A percentile compares a stretch with the other conserved stretches of the same genome.
phyloP scores from a whole-genome alignment of 2,113 vertebrate species.

The Rhinoderma darwinii region DNA sequence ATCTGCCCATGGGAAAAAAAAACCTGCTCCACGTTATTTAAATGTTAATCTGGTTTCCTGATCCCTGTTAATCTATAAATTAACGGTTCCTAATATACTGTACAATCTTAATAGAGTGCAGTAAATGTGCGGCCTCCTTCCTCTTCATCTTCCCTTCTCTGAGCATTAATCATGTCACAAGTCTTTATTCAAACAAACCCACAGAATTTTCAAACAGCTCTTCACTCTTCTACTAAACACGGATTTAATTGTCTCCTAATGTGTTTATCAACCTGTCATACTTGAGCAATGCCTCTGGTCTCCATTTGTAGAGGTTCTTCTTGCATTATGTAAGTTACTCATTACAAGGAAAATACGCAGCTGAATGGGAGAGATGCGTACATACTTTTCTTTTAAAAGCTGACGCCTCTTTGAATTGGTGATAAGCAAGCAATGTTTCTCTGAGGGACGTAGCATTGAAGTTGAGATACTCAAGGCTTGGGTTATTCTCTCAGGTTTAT shows the following conservation, averaged over 20 bases:
- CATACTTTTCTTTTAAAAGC: neutral
- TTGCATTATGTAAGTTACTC: slow-evolving; percentile 18
- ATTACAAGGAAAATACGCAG: neutral
- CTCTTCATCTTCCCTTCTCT: slow-evolving; percentile 22
- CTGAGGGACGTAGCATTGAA: neutral
- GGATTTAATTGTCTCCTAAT: slow-evolving; percentile 47
- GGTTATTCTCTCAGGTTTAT: neutral
- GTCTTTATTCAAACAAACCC: slow-evolving; percentile 47
- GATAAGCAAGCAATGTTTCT: neutral
- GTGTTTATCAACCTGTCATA: slow-evolving; percentile 53
- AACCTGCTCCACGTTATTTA: slow-evolving; percentile 20
- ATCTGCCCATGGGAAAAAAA: neutral
- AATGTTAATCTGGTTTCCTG: slow-evolving; percentile 23
- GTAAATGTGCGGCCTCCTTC: slow-evolving; percentile 24
- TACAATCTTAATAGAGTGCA: slow-evolving; percentile 26
- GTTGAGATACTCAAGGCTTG: neutral
- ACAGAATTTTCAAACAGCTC: slow-evolving; percentile 40
- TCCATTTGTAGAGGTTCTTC: slow-evolving; percentile 27
- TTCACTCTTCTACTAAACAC: slow-evolving; percentile 36
- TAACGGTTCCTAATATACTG: slow-evolving; percentile 11
- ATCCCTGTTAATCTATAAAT: slow-evolving; percentile 36
- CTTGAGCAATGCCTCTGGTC: slow-evolving; percentile 41
- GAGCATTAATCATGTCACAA: slow-evolving; percentile 40
- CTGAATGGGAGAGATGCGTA: neutral
- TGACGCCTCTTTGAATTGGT: neutral